phyloP scores from a whole-genome alignment of 2,113 vertebrate species.

The Perca flavescens region DNA sequence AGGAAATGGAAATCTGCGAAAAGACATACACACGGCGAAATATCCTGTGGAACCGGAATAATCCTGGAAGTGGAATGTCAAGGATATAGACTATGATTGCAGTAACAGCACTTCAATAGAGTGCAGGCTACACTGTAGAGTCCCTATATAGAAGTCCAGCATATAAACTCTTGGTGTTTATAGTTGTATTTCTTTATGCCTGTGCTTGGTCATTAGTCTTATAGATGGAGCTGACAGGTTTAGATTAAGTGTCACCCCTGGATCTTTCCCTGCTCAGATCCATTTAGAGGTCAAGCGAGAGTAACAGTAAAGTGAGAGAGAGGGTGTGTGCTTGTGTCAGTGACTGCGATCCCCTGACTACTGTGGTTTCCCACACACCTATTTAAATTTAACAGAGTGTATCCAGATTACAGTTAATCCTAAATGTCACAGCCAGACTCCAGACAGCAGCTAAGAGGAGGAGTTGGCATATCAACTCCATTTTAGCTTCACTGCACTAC shows the following conservation, averaged over 20 bases:
- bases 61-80: no score
- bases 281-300: neutral
- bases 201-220: neutral
- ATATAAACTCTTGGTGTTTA: neutral
- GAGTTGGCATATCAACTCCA: constrained; percentile 52
- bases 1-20: no score
- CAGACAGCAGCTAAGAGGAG: constrained; percentile 58
- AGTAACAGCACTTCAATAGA: neutral
- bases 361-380: constrained; percentile 39
- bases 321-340: neutral
- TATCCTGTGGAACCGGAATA: no score
- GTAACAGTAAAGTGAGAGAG: neutral
- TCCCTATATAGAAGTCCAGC: no score
- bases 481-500: constrained; percentile 51
- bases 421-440: constrained; percentile 55
- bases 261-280: neutral
- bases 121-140: neutral
- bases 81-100: neutral
- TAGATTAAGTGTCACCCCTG: neutral
- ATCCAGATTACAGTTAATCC: constrained; percentile 74
- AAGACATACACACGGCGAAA: no score
- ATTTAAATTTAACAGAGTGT: constrained; percentile 41
- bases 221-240: neutral
- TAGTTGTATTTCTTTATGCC: neutral
- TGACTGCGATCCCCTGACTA: constrained; percentile 3